These are phyloP conservation scores for Clusia tigrina DNA, from an alignment of 2,888 invertebrate species.

Conservation along the genomic window DNA sequence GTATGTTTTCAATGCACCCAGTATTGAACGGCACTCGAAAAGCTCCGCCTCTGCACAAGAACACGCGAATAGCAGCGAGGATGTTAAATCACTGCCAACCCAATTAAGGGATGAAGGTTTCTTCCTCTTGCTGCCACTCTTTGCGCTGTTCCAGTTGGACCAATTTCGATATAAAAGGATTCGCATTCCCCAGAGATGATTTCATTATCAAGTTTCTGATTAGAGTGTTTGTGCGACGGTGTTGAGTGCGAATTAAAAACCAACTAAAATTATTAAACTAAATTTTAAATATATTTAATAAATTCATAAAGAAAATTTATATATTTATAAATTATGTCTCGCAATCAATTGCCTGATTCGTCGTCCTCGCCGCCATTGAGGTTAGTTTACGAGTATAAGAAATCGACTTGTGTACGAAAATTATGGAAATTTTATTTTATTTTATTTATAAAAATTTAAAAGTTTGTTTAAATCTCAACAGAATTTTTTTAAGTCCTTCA, in stretches of 20 bases:
- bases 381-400: too few relatives aligned
- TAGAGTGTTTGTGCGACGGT: constrained; percentile 30
- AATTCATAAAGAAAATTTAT: constrained; percentile 10
- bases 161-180: constrained; percentile 48
- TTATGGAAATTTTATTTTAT: too few relatives aligned
- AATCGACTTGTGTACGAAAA: too few relatives aligned
- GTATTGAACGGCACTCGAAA: too few relatives aligned
- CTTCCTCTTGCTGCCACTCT: too few relatives aligned
- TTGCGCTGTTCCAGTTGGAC: constrained; percentile 45
- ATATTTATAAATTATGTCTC: constrained; percentile 52
- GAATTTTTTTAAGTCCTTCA: too few relatives aligned
- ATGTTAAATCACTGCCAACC: background rate
- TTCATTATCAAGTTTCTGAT: constrained; percentile 48
- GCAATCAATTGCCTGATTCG: constrained; percentile 73
- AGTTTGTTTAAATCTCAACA: too few relatives aligned
- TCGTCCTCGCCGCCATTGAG: constrained; percentile 76
- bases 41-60: background rate
- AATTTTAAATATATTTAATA: constrained; percentile 4
- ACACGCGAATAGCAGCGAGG: constrained; percentile 2
- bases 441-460: too few relatives aligned
- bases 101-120: constrained; percentile 10
- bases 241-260: background rate
- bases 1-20: too few relatives aligned
- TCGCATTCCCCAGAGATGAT: constrained; percentile 47
- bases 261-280: background rate